Evolutionary conservation across 2,888 invertebrate genomes (phyloP).

Genomic region (Liposcelis brunnea): DNA sequence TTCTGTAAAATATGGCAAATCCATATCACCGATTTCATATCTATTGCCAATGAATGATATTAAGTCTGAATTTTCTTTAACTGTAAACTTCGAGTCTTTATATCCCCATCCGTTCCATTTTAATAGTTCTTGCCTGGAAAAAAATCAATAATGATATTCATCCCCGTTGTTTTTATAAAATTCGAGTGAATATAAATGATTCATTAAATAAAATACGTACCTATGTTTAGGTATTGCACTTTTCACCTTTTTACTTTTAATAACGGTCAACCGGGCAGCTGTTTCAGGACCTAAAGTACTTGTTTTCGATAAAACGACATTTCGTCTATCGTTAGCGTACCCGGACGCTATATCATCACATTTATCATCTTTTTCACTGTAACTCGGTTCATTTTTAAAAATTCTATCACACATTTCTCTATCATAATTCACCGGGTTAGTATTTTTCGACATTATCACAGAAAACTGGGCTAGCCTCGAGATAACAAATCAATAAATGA

Average conservation of each 20-base stretch:
- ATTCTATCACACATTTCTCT: no score
- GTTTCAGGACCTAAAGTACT: slow-evolving; percentile 4
- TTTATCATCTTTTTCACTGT: no score
- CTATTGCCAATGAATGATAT: slow-evolving; percentile 63
- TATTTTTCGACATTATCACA: no score
- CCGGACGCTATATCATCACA: no score
- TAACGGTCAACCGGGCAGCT: not conserved
- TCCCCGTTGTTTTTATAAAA: no score
- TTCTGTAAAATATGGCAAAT: slow-evolving; percentile 58
- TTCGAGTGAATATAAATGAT: not conserved
- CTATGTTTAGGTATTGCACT: slow-evolving; percentile 6
- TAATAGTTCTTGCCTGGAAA: slow-evolving; percentile 66
- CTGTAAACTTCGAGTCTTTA: slow-evolving; percentile 73
- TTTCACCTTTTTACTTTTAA: not conserved
- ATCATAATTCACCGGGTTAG: no score
- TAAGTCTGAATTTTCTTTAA: slow-evolving; percentile 40
- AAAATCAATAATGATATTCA: slow-evolving; percentile 15
- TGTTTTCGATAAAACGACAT: not conserved
- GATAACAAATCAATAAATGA: no score
- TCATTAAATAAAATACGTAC: slow-evolving; percentile 1
- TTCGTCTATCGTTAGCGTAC: no score
- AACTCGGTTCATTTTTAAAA: no score
- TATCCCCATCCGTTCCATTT: slow-evolving; percentile 99
- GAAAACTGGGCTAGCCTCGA: no score
- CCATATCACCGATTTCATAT: slow-evolving; percentile 55